Evolutionary conservation across 1,140 invertebrate species (phyloP).

Genomic region (Lysiphlebus fabarum): DNA sequence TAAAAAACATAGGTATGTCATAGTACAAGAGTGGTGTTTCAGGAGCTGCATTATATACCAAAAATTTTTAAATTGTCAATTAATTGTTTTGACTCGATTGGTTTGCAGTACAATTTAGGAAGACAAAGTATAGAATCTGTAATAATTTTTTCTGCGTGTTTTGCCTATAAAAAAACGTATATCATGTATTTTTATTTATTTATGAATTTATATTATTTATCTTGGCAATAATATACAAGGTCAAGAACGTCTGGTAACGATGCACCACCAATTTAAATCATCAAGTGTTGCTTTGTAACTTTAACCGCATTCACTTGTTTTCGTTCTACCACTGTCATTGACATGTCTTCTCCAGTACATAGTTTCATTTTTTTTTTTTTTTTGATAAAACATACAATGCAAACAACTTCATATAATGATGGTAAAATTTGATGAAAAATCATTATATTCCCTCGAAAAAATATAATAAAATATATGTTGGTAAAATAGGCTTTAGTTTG

Average conservation of each 20-base stretch:
- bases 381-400: no score
- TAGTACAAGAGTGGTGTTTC: conserved; percentile 80
- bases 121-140: conserved; percentile 73
- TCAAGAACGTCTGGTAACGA: conserved; percentile 68
- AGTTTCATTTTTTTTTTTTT: conserved; percentile 73
- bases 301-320: conserved; percentile 61
- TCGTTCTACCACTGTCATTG: conserved; percentile 66
- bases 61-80: conserved; percentile 69
- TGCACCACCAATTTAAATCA: conserved; percentile 76
- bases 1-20: conserved; percentile 71
- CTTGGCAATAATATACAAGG: conserved; percentile 57
- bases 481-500: no score
- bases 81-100: conserved; percentile 61
- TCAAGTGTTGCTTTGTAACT: conserved; percentile 61
- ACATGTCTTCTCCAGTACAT: conserved; percentile 75
- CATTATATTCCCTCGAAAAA: no score
- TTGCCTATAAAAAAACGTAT: conserved; percentile 61
- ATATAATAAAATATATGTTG: no score
- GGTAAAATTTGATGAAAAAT: no score
- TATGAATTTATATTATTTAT: neutral
- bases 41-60: conserved; percentile 66
- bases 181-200: neutral
- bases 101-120: conserved; percentile 76
- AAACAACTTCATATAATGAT: no score
- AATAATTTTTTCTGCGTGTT: conserved; percentile 66